Percentiles rank a stretch among this genome's conserved stretches.
phyloP scores from a whole-genome alignment of 1,140 invertebrate species.

The Bradysia coprophila region DNA sequence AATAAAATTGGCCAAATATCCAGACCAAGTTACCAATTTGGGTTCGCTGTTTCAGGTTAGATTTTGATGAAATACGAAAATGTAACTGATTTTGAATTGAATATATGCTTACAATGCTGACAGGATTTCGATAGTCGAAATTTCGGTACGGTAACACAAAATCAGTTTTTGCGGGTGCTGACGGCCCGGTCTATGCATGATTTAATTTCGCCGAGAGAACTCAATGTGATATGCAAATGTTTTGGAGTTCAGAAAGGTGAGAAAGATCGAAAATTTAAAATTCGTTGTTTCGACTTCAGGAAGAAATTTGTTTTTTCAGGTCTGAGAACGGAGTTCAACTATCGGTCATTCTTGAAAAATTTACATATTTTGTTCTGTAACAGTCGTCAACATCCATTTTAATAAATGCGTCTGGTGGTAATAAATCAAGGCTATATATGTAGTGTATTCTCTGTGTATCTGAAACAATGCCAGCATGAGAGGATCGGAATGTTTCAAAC shows the following conservation, averaged over 20 bases:
- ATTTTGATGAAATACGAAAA: conserved; percentile 1
- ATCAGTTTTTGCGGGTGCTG: conserved; percentile 36
- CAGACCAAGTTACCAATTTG: conserved; percentile 39
- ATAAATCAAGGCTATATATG: too few species aligned
- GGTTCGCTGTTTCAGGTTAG: conserved; percentile 6
- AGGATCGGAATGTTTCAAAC: too few species aligned
- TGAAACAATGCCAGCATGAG: too few species aligned
- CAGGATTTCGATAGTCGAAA: conserved; percentile 43
- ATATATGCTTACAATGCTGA: conserved; percentile 11
- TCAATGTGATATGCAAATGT: conserved; percentile 43
- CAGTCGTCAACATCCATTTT: too few species aligned
- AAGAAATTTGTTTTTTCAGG: conserved; percentile 2
- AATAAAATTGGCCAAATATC: conserved; percentile 36
- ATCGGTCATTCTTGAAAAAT: conserved; percentile 18
- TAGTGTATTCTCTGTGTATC: too few species aligned
- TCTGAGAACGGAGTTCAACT: conserved; percentile 17
- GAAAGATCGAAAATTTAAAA: neutral
- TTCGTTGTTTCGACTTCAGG: neutral
- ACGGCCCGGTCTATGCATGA: conserved; percentile 35
- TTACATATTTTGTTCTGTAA: conserved; percentile 9
- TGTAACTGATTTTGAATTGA: neutral
- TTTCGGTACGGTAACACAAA: conserved; percentile 37
- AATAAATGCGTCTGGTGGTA: too few species aligned
- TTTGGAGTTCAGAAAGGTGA: conserved; percentile 34
- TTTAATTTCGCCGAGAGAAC: conserved; percentile 34